These are phyloP conservation scores for Argyrosomus japonicus DNA, from an alignment of 2,113 vertebrate species.

Conservation along the genomic window DNA sequence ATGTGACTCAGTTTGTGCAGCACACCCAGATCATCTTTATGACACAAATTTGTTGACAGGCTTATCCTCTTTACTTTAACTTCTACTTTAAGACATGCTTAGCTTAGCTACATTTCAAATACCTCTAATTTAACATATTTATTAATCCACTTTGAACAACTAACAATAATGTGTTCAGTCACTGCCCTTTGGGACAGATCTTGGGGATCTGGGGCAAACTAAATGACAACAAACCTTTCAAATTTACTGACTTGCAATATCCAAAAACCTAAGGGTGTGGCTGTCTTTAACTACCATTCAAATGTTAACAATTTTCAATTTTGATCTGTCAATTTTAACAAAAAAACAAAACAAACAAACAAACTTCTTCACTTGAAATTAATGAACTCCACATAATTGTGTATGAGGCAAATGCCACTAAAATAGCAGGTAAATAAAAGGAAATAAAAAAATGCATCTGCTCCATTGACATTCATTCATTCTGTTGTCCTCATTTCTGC, in stretches of 20 bases:
- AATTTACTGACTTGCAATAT: neutral
- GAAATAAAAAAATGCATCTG: conserved; percentile 1
- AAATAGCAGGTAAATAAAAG: neutral
- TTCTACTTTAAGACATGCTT: neutral
- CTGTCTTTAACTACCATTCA: neutral
- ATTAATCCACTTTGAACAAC: neutral
- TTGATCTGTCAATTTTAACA: neutral
- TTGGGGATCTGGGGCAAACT: neutral
- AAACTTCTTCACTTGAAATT: neutral
- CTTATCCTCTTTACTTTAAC: neutral
- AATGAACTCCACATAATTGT: neutral
- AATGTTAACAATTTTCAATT: neutral
- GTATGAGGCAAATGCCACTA: neutral
- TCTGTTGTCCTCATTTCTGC: conserved; percentile 58
- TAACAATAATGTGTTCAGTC: neutral
- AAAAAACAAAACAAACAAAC: neutral
- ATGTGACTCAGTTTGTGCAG: neutral
- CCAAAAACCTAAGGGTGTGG: neutral
- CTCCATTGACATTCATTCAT: conserved; percentile 1
- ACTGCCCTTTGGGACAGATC: neutral
- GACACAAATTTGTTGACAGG: neutral
- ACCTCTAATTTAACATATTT: neutral
- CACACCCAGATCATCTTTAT: neutral
- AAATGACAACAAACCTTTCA: neutral
- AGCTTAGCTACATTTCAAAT: neutral